Base-by-base conservation (phyloP, 2,797 vertebrate species). In the Leptoclinus maculatus region DNA sequence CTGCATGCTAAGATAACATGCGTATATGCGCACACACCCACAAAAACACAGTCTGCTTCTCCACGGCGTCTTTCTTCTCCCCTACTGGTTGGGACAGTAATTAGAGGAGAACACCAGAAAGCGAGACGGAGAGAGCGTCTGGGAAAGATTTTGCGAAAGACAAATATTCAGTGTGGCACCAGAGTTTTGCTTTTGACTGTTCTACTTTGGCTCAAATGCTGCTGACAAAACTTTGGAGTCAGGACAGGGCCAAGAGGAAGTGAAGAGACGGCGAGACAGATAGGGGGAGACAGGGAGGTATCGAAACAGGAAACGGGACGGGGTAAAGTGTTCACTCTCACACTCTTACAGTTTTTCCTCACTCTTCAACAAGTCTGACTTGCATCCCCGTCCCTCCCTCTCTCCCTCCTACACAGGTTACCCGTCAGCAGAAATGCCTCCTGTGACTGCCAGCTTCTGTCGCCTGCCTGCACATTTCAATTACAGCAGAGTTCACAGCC, bases 1-100 rank as follows among this genome's bases (percentile, higher is more conserved):
- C 65, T 80, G 80, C 74, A 75, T 66, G 76, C 80, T 67, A 74
- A 57, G 77, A 84, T 65, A 73, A 78, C 71, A 74, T 56, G 63
- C 43, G 43, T 66, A 60, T 62, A 63, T 58, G 39, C 19, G 56
- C 72, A 69, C 56, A 70, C 59, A 43, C 72, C 17, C 64, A 49
- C 27, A 11, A n/a, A 49, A 13, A 79, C 60, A 74, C 79, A 87
- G 66, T 74, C 78, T 80, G 82, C 76, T 82, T 85, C 85, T 81
- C 73, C 69, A 65, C 70, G 12, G 79, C 19, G 56, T 45, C 43
- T 39, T 27, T 63, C 53, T 65, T 68, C 83, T 76, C 70, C 79
- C 87, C 81, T 27, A 82, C 80, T 84, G 80, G 38, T 86, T 39
- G 75, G 76, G 82, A 83, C 82, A 74, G 85, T 84, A 85, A 92